Evolutionary conservation across 2,113 vertebrate species (phyloP).

Genomic region (Phoxinus phoxinus): DNA sequence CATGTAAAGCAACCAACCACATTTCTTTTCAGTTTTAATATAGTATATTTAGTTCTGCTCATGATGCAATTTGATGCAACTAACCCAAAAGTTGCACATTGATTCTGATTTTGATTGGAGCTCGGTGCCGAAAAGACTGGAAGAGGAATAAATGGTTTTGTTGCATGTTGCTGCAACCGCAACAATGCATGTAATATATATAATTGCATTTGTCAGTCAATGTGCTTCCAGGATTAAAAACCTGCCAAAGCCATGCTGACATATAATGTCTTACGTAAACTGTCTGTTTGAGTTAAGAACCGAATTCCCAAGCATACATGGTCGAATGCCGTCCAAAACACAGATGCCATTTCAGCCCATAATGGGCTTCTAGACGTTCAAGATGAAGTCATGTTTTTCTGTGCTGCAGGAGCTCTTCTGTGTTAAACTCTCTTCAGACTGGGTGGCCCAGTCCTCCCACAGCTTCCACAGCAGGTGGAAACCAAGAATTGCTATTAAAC

Average conservation of each 20-base stretch:
- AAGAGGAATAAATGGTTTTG: not conserved
- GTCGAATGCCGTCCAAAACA: constrained; percentile 12
- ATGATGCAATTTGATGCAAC: constrained; percentile 15
- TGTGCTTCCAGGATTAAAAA: not conserved
- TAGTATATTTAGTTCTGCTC: not conserved
- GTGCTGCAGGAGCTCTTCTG: constrained; percentile 33
- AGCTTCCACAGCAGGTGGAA: constrained; percentile 51
- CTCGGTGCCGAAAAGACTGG: not conserved
- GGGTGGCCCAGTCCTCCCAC: constrained; percentile 29
- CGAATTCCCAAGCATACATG: constrained; percentile 10
- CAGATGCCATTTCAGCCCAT: constrained; percentile 1
- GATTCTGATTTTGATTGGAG: not conserved
- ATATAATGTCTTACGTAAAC: constrained; percentile 18
- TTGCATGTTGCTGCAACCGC: not conserved
- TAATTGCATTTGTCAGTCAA: not conserved
- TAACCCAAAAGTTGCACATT: not conserved
- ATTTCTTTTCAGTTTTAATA: not conserved
- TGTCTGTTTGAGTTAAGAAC: constrained; percentile 28
- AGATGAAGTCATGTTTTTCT: constrained; percentile 55
- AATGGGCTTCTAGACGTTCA: constrained; percentile 17
- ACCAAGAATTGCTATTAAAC: constrained; percentile 27
- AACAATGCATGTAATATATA: not conserved
- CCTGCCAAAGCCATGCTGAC: not conserved
- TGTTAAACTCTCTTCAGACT: constrained; percentile 43
- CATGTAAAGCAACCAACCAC: not conserved